phyloP scores from a whole-genome alignment of 2,888 invertebrate species.

The Eledona agricola region DNA sequence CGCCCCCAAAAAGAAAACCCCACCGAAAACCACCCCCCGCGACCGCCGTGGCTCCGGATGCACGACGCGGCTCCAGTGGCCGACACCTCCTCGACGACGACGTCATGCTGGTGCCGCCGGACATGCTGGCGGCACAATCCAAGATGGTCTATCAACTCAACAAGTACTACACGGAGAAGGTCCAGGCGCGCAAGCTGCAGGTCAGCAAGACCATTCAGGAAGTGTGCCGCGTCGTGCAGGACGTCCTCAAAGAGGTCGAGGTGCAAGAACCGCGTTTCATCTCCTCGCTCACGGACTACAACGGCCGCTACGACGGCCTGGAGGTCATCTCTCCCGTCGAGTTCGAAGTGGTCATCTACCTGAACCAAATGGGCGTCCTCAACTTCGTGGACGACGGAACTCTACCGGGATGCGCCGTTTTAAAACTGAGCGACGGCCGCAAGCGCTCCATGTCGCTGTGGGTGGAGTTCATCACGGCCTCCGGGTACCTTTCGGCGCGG shows the following conservation, averaged over 20 bases:
- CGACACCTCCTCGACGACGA: constrained; percentile 34
- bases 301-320: constrained; percentile 82
- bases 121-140: constrained; percentile 79
- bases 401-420: constrained; percentile 82
- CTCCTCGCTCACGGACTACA: constrained; percentile 78
- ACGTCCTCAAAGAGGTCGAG: constrained; percentile 85
- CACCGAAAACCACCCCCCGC: constrained; percentile 34
- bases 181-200: constrained; percentile 68
- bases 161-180: constrained; percentile 81
- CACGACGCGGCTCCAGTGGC: constrained; percentile 52
- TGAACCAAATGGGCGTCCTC: constrained; percentile 91
- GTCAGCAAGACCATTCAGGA: constrained; percentile 79
- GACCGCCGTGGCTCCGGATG: constrained; percentile 50
- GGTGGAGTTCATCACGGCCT: constrained; percentile 91
- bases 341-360: constrained; percentile 83
- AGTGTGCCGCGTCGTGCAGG: constrained; percentile 83
- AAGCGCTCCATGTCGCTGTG: constrained; percentile 89
- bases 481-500: constrained; percentile 83
- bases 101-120: constrained; percentile 75
- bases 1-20: constrained; percentile 23
- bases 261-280: constrained; percentile 86
- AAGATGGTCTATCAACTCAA: constrained; percentile 83
- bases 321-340: constrained; percentile 81
- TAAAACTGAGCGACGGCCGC: constrained; percentile 85
- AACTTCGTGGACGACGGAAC: constrained; percentile 90